phyloP scores from a whole-genome alignment of 2,113 vertebrate species.

The Etheostoma cragini region DNA sequence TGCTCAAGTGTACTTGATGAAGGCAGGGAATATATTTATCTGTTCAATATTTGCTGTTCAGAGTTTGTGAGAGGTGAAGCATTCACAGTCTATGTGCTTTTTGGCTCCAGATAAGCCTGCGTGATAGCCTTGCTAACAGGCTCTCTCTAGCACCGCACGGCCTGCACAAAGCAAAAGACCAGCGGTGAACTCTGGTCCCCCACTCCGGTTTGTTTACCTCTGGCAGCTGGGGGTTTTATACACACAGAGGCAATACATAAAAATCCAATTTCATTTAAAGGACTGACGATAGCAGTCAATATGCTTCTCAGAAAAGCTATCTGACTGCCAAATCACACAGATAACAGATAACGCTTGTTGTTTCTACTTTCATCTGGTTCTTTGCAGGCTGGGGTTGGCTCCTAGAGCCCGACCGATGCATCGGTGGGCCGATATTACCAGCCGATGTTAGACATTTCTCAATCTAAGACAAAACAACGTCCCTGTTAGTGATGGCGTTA shows the following conservation, averaged over 20 bases:
- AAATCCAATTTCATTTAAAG: constrained; percentile 28
- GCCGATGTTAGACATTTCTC: no score
- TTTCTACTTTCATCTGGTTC: not conserved
- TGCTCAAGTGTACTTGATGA: no score
- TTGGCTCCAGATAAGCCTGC: constrained; percentile 42
- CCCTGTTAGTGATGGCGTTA: no score
- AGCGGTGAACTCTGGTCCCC: constrained; percentile 38
- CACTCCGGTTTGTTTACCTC: constrained; percentile 11
- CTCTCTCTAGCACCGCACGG: not conserved
- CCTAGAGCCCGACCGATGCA: no score
- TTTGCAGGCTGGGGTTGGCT: not conserved
- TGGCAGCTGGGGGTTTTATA: constrained; percentile 10
- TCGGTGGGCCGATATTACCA: no score
- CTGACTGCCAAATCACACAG: constrained; percentile 31
- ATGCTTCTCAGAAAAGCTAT: constrained; percentile 17
- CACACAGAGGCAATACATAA: constrained; percentile 6
- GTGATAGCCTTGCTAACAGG: constrained; percentile 25
- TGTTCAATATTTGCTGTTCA: constrained; percentile 46
- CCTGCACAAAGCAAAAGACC: constrained; percentile 27
- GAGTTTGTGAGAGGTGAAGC: constrained; percentile 2
- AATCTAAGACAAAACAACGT: no score
- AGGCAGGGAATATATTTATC: constrained; percentile 4
- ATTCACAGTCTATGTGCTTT: constrained; percentile 18
- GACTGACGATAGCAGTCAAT: not conserved
- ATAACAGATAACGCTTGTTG: not conserved